phyloP scores from a whole-genome alignment of 2,113 vertebrate species.

The Tricholaema leucomelas region DNA sequence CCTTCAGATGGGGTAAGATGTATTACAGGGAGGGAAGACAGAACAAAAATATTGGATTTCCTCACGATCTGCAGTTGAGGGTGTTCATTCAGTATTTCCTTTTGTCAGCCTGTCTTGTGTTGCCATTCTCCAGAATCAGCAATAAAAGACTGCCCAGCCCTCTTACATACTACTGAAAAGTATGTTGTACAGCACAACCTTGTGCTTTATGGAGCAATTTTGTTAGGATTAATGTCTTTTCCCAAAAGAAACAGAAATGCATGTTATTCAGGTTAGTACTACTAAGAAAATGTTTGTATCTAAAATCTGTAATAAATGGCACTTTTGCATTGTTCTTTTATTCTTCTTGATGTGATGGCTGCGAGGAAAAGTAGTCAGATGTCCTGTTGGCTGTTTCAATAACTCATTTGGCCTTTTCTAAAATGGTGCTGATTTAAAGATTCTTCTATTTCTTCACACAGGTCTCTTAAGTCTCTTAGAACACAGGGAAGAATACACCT shows the following conservation, averaged over 20 bases:
- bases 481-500: constrained; percentile 93
- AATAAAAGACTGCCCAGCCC: background rate
- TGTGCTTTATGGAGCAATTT: background rate
- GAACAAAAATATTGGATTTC: background rate
- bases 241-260: background rate
- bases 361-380: background rate
- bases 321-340: too few species aligned
- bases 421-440: background rate
- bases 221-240: background rate
- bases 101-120: background rate
- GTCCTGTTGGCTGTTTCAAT: background rate
- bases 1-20: background rate
- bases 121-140: background rate
- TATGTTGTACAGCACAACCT: background rate
- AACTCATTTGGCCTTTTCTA: background rate
- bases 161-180: background rate
- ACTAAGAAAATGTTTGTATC: background rate
- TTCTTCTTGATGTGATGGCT: background rate
- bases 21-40: background rate
- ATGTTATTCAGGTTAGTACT: background rate
- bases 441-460: constrained; percentile 53
- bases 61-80: background rate
- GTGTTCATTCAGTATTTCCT: background rate
- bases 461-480: constrained; percentile 90
- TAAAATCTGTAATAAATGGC: background rate